phyloP scores from a whole-genome alignment of 2,888 invertebrate species.

The Drosophila aldrichi region DNA sequence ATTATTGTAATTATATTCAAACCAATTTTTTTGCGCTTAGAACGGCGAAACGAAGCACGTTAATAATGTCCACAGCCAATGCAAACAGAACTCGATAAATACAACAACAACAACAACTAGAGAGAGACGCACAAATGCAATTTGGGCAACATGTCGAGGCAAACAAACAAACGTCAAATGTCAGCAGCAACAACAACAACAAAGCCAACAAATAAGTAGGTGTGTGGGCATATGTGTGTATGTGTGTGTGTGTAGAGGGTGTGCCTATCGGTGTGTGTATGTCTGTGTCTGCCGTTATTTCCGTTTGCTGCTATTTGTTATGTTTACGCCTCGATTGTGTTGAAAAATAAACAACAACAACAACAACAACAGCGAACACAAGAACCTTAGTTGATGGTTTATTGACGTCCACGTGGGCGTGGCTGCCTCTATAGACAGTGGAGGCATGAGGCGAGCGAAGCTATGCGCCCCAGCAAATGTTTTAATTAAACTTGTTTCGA shows the following conservation, averaged over 20 bases:
- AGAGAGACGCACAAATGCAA: constrained; percentile 49
- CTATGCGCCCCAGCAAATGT: constrained; percentile 50
- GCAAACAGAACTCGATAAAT: constrained; percentile 42
- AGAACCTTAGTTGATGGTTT: constrained; percentile 60
- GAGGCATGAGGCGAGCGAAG: neutral
- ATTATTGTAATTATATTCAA: too few relatives aligned
- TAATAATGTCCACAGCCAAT: constrained; percentile 64
- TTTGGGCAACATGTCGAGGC: constrained; percentile 71
- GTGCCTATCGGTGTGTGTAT: neutral
- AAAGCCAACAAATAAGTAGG: constrained; percentile 28
- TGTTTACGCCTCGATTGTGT: constrained; percentile 76
- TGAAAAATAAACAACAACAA: constrained; percentile 68
- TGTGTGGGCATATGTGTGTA: constrained; percentile 15
- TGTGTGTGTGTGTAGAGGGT: constrained; percentile 1
- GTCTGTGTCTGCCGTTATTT: constrained; percentile 30
- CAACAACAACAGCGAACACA: neutral
- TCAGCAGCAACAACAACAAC: constrained; percentile 23
- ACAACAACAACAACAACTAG: constrained; percentile 11
- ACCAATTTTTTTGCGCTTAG: too few relatives aligned
- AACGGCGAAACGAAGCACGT: constrained; percentile 23
- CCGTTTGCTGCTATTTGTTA: constrained; percentile 69
- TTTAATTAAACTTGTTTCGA: constrained; percentile 79
- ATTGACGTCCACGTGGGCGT: constrained; percentile 48
- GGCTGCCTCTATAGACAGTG: neutral
- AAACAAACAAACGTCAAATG: constrained; percentile 65